Evolutionary conservation across 2,113 vertebrate genomes (phyloP).

Genomic region (Myrmecophaga tridactyla): DNA sequence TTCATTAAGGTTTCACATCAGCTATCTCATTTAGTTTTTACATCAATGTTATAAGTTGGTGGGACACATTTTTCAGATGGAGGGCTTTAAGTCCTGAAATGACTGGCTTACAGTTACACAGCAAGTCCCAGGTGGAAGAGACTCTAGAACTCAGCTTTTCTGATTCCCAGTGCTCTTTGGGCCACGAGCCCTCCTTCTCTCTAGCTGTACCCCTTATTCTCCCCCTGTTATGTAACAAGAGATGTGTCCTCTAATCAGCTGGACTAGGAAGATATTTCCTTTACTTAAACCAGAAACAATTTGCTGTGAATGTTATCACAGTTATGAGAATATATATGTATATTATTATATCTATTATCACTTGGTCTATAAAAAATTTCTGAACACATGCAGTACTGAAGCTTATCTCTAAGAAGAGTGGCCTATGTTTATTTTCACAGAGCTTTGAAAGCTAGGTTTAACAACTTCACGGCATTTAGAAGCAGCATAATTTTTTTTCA

Average conservation of each 20-base stretch:
- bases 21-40: not conserved
- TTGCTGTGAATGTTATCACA: not conserved
- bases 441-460: not conserved
- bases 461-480: not conserved
- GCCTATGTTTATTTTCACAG: not conserved
- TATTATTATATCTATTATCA: not conserved
- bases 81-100: not conserved
- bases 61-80: not conserved
- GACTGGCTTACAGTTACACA: not conserved
- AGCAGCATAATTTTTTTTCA: not conserved
- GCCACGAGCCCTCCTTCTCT: accelerated
- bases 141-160: not conserved
- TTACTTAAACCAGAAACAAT: not conserved
- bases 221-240: accelerated
- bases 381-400: not conserved
- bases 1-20: not conserved
- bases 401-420: not conserved
- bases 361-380: not conserved
- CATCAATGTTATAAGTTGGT: not conserved
- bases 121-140: not conserved
- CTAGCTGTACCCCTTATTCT: not conserved
- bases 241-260: not conserved
- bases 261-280: not conserved
- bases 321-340: not conserved
- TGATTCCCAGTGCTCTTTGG: not conserved